phyloP scores from a whole-genome alignment of 2,888 invertebrate species.

The Philaethria dido region DNA sequence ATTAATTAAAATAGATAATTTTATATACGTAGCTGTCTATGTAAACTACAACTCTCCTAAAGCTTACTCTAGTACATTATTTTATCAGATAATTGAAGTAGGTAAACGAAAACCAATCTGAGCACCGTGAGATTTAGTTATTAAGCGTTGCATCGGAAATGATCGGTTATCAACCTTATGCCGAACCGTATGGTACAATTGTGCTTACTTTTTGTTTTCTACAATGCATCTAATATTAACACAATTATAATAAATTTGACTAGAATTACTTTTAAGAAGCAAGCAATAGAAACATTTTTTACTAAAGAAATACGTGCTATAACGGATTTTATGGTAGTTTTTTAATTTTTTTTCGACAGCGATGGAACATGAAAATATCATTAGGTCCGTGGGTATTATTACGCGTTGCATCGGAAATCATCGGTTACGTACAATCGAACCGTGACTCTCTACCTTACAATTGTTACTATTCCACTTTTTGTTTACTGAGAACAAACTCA shows the following conservation, averaged over 20 bases:
- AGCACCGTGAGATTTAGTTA: conserved; percentile 52
- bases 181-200: conserved; percentile 52
- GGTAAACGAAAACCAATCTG: conserved; percentile 49
- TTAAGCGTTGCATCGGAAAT: conserved; percentile 70
- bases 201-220: background rate
- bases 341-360: background rate
- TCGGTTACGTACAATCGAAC: conserved; percentile 56
- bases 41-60: conserved; percentile 25
- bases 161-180: conserved; percentile 53
- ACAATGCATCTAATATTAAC: background rate
- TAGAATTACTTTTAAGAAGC: background rate
- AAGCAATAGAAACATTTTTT: background rate
- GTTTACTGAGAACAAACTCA: conserved; percentile 48
- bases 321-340: background rate
- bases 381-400: conserved; percentile 50
- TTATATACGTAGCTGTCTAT: too few relatives aligned
- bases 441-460: conserved; percentile 55
- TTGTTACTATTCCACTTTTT: conserved; percentile 49
- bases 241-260: conserved; percentile 5
- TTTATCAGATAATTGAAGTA: conserved; percentile 11
- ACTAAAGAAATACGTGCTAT: conserved; percentile 10
- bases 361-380: conserved; percentile 24
- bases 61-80: conserved; percentile 8
- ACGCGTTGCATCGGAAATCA: conserved; percentile 70
- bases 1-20: too few relatives aligned